Percentiles rank a stretch among this genome's conserved stretches.
Evolutionary conservation across 2,113 vertebrate genomes (phyloP).

Genomic region (Gopherus flavomarginatus): DNA sequence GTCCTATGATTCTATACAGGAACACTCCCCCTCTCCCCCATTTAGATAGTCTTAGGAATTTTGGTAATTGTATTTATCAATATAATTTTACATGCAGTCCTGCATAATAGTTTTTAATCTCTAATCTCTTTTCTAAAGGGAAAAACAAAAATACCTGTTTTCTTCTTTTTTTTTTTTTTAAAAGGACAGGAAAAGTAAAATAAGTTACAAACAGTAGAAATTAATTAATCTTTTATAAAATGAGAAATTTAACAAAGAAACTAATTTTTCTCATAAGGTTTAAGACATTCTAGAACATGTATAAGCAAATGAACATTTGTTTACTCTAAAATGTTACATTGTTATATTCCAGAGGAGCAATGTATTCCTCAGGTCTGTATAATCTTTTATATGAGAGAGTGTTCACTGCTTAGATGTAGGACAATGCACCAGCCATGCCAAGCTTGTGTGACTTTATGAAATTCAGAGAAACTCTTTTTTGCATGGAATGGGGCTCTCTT

Average conservation of each 20-base stretch:
- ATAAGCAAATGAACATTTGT: neutral
- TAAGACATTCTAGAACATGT: neutral
- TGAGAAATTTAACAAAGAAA: neutral
- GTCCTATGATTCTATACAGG: too few species aligned
- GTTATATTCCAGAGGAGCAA: neutral
- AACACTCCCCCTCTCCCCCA: too few species aligned
- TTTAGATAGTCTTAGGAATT: neutral
- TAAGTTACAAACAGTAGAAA: neutral
- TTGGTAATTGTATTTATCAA: neutral
- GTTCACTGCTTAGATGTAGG: neutral
- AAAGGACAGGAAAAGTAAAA: neutral
- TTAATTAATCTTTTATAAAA: neutral
- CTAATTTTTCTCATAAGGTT: neutral
- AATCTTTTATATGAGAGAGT: neutral
- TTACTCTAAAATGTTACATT: neutral
- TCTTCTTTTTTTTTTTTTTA: neutral
- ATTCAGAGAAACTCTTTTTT: neutral
- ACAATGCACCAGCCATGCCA: neutral
- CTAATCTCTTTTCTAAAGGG: neutral
- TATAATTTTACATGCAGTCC: neutral
- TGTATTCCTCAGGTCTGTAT: neutral
- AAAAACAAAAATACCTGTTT: neutral
- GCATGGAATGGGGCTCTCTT: neutral
- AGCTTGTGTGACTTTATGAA: neutral
- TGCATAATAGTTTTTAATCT: neutral